phyloP scores from a whole-genome alignment of 1,140 invertebrate species.

The Drosophila mojavensis region DNA sequence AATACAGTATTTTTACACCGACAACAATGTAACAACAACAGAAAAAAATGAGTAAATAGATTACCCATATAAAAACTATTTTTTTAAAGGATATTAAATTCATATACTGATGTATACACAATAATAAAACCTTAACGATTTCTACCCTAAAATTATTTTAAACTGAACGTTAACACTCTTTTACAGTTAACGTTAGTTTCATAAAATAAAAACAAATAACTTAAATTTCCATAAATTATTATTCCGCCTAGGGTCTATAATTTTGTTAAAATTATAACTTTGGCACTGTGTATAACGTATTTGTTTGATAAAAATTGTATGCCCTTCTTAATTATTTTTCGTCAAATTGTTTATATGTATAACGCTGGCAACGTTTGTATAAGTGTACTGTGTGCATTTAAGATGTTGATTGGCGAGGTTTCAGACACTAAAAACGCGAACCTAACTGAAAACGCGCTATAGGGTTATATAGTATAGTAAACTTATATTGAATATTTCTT shows the following conservation, averaged over 20 bases:
- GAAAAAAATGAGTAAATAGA: constrained; percentile 49
- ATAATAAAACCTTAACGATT: constrained; percentile 65
- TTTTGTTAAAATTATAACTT: constrained; percentile 40
- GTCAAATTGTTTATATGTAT: constrained; percentile 44
- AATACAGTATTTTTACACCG: constrained; percentile 79
- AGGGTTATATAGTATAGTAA: constrained; percentile 43
- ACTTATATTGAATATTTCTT: constrained; percentile 37
- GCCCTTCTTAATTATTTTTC: constrained; percentile 33
- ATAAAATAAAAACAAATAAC: constrained; percentile 32
- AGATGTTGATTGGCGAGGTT: constrained; percentile 40
- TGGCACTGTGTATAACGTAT: constrained; percentile 68
- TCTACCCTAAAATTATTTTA: constrained; percentile 43
- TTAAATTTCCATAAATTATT: constrained; percentile 60
- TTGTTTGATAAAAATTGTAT: constrained; percentile 56
- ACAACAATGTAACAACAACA: constrained; percentile 38
- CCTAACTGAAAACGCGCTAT: constrained; percentile 43
- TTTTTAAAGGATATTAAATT: constrained; percentile 74
- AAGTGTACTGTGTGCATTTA: constrained; percentile 58
- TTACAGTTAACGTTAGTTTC: constrained; percentile 48
- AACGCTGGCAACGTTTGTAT: constrained; percentile 36
- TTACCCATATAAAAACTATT: constrained; percentile 69
- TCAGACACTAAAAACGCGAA: constrained; percentile 39
- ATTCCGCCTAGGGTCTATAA: constrained; percentile 42
- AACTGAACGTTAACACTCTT: constrained; percentile 37
- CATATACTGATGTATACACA: constrained; percentile 52